A percentile compares a stretch with the other conserved stretches of the same genome.
Evolutionary conservation across 2,888 invertebrate species (phyloP).

Genomic region (Drosophila phalerata): DNA sequence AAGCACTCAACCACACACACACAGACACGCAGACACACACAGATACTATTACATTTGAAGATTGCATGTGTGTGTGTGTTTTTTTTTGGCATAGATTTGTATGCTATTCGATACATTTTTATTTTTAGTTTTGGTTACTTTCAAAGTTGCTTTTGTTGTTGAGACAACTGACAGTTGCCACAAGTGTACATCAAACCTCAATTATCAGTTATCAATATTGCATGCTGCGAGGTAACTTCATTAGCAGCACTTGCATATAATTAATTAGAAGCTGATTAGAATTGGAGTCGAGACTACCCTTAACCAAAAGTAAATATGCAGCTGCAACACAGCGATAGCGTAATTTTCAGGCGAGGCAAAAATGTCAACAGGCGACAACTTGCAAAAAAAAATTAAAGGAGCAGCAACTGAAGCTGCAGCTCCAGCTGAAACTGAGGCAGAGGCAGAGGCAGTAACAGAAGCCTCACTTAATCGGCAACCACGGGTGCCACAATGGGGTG

Average conservation of each 20-base stretch:
- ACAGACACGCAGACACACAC: conserved; percentile 7
- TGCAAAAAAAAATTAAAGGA: not conserved
- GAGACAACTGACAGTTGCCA: conserved; percentile 12
- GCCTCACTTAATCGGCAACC: conserved; percentile 71
- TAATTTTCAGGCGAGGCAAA: conserved; percentile 28
- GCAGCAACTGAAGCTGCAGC: conserved; percentile 15
- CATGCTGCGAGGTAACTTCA: conserved; percentile 31
- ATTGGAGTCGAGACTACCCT: conserved; percentile 6
- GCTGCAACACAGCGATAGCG: conserved; percentile 45
- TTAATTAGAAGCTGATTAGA: conserved; percentile 68
- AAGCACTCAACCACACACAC: conserved; percentile 37
- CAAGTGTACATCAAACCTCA: conserved; percentile 18
- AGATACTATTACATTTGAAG: conserved; percentile 15
- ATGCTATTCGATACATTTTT: conserved; percentile 39
- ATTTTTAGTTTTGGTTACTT: conserved; percentile 29
- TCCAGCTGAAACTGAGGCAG: conserved; percentile 2
- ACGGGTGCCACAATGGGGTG: conserved; percentile 60
- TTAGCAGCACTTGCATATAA: conserved; percentile 40
- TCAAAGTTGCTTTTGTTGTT: conserved; percentile 5
- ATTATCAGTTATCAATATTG: conserved; percentile 30
- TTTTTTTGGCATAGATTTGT: conserved; percentile 66
- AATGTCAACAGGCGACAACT: conserved; percentile 54
- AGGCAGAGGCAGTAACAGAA: not conserved
- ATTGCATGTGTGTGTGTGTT: conserved; percentile 30
- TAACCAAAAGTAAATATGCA: not conserved